phyloP scores from a whole-genome alignment of 2,888 invertebrate genomes.

The Thelaira solivaga region DNA sequence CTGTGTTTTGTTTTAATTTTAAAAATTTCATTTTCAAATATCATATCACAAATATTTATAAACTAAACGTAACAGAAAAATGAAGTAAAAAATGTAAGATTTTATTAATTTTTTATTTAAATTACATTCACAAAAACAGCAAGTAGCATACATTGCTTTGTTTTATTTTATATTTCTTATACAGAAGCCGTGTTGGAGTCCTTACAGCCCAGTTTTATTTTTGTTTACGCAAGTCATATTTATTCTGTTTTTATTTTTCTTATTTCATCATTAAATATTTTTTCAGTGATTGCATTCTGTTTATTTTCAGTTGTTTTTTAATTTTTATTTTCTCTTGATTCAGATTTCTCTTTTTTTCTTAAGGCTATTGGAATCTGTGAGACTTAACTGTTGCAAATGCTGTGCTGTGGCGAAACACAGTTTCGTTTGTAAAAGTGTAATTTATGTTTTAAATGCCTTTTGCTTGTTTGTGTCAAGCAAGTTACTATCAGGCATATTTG shows the following conservation, averaged over 20 bases:
- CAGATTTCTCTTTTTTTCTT: slow-evolving; percentile 19
- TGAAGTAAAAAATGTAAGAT: too few relatives aligned
- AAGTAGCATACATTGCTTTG: not conserved
- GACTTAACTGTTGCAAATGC: slow-evolving; percentile 43
- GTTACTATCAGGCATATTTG: not conserved
- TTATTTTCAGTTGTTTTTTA: not conserved
- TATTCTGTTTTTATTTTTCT: slow-evolving; percentile 4
- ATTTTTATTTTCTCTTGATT: slow-evolving; percentile 12
- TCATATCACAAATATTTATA: too few relatives aligned
- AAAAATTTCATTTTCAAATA: too few relatives aligned
- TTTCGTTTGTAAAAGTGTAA: slow-evolving; percentile 3
- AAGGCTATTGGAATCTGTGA: slow-evolving; percentile 45
- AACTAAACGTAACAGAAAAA: too few relatives aligned
- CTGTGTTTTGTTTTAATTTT: too few relatives aligned
- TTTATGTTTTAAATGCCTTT: not conserved
- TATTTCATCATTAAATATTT: slow-evolving; percentile 30
- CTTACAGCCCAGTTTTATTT: not conserved
- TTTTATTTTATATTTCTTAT: too few relatives aligned
- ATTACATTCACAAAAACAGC: not conserved
- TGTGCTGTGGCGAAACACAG: not conserved
- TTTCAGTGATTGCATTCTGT: slow-evolving; percentile 1
- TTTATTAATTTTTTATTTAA: not conserved
- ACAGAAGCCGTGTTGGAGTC: too few relatives aligned
- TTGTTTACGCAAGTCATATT: not conserved
- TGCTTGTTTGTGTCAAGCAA: not conserved